These are phyloP conservation scores for Prunella himalayana DNA, from an alignment of 2,113 vertebrate species.

Conservation along the genomic window DNA sequence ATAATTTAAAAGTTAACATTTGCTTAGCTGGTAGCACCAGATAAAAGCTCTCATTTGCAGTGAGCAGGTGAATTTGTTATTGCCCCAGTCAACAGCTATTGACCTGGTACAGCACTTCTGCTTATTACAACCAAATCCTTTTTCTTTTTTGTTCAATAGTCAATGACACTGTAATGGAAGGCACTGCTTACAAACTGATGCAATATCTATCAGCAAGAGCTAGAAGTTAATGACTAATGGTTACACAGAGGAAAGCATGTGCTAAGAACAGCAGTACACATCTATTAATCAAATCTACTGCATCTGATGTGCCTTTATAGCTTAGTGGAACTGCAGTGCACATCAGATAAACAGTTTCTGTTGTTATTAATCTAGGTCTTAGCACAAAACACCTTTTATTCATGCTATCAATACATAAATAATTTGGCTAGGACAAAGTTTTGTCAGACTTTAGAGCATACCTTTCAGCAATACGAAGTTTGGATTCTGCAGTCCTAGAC, in stretches of 20 bases:
- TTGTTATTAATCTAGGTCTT: slow-evolving; percentile 33
- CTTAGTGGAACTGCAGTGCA: slow-evolving; percentile 37
- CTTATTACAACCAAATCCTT: slow-evolving; percentile 36
- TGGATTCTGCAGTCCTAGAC: background rate
- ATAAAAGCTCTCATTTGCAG: slow-evolving; percentile 12
- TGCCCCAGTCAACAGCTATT: slow-evolving; percentile 19
- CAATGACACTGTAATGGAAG: slow-evolving; percentile 50
- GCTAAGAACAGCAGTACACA: slow-evolving; percentile 41
- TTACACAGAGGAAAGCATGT: slow-evolving; percentile 38
- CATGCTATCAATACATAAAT: background rate
- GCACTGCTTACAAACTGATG: slow-evolving; percentile 47
- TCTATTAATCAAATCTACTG: slow-evolving; percentile 48
- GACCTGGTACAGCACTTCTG: slow-evolving; percentile 2
- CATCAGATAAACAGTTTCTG: slow-evolving; percentile 54
- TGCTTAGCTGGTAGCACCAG: background rate
- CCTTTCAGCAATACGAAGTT: background rate
- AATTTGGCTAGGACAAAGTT: background rate
- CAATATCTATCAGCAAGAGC: slow-evolving; percentile 15
- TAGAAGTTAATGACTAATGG: slow-evolving; percentile 43
- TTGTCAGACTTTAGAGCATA: background rate
- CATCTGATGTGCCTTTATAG: slow-evolving; percentile 9
- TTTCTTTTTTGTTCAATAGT: slow-evolving; percentile 29
- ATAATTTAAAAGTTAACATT: slow-evolving; percentile 18
- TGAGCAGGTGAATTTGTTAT: background rate
- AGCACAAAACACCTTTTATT: slow-evolving; percentile 32